Conservation (phyloP, 2,113 vertebrate species). For the Phrynocephalus versicolor region DNA sequence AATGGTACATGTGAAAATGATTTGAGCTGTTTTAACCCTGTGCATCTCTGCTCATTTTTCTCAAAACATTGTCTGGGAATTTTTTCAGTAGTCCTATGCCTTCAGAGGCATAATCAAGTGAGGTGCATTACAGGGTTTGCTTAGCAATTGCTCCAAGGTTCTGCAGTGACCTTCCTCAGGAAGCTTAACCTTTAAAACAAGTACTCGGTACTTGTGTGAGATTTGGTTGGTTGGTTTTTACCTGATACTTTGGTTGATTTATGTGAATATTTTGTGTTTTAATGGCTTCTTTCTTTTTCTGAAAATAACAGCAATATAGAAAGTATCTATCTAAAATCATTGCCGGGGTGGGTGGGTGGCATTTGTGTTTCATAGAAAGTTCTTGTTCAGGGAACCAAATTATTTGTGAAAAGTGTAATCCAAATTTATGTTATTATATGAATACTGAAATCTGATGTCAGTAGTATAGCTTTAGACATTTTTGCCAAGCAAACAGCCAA, state of each 20-base stretch:
- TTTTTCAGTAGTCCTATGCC: neutral
- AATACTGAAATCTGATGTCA: neutral
- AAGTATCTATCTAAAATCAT: neutral
- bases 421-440: neutral
- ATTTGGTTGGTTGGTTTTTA: neutral
- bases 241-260: neutral
- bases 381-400: neutral
- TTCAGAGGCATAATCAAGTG: neutral
- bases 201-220: neutral
- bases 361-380: neutral
- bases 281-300: too few species aligned
- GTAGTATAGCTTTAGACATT: neutral
- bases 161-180: neutral
- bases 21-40: too few species aligned
- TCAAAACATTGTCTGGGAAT: too few species aligned
- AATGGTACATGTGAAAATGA: neutral
- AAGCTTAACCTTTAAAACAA: neutral
- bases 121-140: too few species aligned
- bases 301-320: neutral
- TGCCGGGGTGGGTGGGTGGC: neutral
- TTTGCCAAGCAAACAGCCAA: neutral
- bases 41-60: neutral
- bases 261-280: too few species aligned
- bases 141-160: neutral
- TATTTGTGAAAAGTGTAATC: neutral